phyloP scores from a whole-genome alignment of 2,113 vertebrate species.

The Saguinus imperator region DNA sequence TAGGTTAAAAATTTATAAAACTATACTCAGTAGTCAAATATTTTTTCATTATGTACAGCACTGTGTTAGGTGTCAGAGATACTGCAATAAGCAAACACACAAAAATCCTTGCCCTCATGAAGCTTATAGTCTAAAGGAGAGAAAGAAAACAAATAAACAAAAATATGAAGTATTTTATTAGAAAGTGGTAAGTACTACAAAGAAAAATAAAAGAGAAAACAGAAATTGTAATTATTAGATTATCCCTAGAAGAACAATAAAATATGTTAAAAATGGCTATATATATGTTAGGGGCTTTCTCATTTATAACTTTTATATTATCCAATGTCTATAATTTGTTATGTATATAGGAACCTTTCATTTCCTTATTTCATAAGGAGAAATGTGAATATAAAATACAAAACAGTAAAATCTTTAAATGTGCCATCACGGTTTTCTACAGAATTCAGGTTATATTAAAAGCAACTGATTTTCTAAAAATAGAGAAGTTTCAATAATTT shows the following conservation, averaged over 20 bases:
- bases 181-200: background rate
- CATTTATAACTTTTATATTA: background rate
- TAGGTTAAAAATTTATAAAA: background rate
- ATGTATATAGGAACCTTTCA: background rate
- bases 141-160: background rate
- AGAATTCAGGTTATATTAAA: background rate
- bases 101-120: background rate
- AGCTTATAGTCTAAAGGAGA: background rate
- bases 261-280: background rate
- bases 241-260: background rate
- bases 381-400: background rate
- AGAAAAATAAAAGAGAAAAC: background rate
- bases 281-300: background rate
- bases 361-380: background rate
- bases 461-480: constrained; percentile 10
- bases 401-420: background rate
- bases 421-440: background rate
- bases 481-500: background rate
- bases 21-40: background rate
- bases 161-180: background rate
- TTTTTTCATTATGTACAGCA: background rate
- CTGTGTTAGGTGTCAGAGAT: background rate
- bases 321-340: background rate
- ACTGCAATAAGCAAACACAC: background rate
- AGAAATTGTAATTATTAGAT: background rate